Evolutionary conservation across 2,888 invertebrate species (phyloP).

Genomic region (Luperina testacea): DNA sequence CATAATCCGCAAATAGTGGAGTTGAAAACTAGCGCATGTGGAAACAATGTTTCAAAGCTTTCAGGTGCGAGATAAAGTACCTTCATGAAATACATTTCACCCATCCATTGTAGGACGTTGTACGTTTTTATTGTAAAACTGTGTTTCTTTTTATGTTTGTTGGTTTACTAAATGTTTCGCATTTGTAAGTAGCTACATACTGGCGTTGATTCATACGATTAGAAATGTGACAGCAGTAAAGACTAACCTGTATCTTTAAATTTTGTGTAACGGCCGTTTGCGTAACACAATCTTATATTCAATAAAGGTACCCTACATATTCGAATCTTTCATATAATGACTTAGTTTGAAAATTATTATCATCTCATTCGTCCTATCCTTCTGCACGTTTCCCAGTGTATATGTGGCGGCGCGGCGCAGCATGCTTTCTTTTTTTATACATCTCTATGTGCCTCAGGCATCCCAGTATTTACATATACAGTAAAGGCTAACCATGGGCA

Average conservation of each 20-base stretch:
- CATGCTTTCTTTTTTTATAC: not conserved
- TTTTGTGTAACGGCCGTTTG: not conserved
- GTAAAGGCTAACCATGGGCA: not conserved
- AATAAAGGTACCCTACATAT: not conserved
- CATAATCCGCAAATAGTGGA: conserved; percentile 70
- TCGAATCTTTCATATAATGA: not conserved
- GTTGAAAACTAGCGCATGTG: conserved; percentile 62
- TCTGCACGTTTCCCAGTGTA: not conserved
- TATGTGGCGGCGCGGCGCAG: not conserved
- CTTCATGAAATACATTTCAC: conserved; percentile 27
- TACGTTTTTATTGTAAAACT: not conserved
- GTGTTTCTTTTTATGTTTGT: not conserved
- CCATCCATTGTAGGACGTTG: conserved; percentile 4
- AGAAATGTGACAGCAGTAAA: not conserved
- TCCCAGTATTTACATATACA: not conserved
- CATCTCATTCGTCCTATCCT: not conserved
- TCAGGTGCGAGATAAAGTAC: conserved; percentile 47
- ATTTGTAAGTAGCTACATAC: too few species aligned
- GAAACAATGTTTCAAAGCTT: conserved; percentile 55
- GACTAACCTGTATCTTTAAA: not conserved
- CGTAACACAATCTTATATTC: not conserved
- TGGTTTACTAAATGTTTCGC: not conserved
- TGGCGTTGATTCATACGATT: not conserved
- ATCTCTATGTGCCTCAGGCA: not conserved
- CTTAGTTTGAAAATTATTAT: not conserved